Conservation (phyloP, 1,140 invertebrate genomes). For the Macrotrachela quadricornifera region DNA sequence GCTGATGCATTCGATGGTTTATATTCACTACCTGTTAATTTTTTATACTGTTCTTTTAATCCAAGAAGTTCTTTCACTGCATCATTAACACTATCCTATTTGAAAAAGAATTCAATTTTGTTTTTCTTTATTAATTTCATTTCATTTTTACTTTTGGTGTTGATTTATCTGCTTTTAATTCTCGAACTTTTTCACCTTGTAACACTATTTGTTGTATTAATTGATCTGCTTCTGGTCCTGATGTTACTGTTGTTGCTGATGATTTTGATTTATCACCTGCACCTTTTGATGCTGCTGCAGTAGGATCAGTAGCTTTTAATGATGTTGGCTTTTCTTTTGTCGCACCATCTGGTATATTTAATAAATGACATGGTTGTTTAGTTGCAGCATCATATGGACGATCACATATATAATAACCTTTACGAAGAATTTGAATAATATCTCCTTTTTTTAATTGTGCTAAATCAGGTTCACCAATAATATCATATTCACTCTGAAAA, state of each 20-base stretch:
- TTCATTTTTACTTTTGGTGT: not conserved
- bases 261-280: too few species aligned
- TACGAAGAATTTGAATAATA: conserved; percentile 81
- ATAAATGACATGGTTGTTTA: too few species aligned
- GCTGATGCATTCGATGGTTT: too few species aligned
- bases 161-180: conserved; percentile 4
- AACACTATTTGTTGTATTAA: conserved; percentile 1
- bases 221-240: not conserved
- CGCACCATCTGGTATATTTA: too few species aligned
- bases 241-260: not conserved
- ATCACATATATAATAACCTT: conserved; percentile 82
- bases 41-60: conserved; percentile 50
- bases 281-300: too few species aligned
- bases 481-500: conserved; percentile 43
- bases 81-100: conserved; percentile 34
- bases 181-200: conserved; percentile 6
- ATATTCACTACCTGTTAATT: conserved; percentile 20
- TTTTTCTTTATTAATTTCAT: not conserved
- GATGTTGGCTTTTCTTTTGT: too few species aligned
- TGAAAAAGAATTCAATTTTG: conserved; percentile 1
- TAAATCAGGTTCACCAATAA: conserved; percentile 71
- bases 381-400: too few species aligned
- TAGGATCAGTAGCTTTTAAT: too few species aligned
- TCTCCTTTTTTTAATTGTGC: conserved; percentile 62
- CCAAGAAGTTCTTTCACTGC: conserved; percentile 40